These are phyloP conservation scores for Colostygia pectinataria DNA, from an alignment of 2,888 invertebrate species.

Conservation along the genomic window DNA sequence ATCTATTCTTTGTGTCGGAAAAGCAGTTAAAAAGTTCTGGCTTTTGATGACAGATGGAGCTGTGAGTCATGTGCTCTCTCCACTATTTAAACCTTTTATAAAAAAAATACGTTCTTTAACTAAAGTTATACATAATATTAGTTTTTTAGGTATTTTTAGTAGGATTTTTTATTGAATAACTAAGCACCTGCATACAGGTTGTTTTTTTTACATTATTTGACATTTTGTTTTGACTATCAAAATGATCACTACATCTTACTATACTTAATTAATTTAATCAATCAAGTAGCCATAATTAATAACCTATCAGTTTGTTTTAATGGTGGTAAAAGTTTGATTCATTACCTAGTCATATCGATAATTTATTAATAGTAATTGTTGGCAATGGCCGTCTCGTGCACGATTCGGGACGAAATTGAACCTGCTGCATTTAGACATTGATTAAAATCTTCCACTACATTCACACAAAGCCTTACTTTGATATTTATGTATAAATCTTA, in stretches of 20 bases:
- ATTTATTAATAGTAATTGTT: slow-evolving; percentile 60
- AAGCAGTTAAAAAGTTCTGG: slow-evolving; percentile 25
- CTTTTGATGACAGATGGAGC: slow-evolving; percentile 45
- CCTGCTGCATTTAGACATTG: slow-evolving; percentile 63
- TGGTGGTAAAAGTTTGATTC: not conserved
- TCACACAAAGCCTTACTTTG: slow-evolving; percentile 78
- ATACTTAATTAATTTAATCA: too few species aligned
- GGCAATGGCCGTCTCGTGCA: slow-evolving; percentile 40
- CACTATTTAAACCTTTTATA: too few species aligned
- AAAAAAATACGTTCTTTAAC: too few species aligned
- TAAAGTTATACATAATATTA: too few species aligned
- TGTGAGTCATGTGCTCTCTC: slow-evolving; percentile 30
- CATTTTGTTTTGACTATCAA: too few species aligned
- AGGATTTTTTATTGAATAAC: too few species aligned
- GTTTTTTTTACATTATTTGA: too few species aligned
- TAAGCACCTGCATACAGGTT: too few species aligned
- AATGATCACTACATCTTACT: too few species aligned
- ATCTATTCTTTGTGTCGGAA: slow-evolving; percentile 1
- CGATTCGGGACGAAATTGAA: slow-evolving; percentile 55
- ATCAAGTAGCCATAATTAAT: too few species aligned
- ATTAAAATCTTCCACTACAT: slow-evolving; percentile 80
- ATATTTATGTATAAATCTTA: slow-evolving; percentile 79
- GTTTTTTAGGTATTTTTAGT: too few species aligned
- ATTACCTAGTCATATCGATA: slow-evolving; percentile 51
- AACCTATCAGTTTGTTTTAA: too few species aligned